Percentiles rank a stretch among this genome's conserved stretches.
phyloP scores from a whole-genome alignment of 2,888 invertebrate genomes.

The Papilio protenor region DNA sequence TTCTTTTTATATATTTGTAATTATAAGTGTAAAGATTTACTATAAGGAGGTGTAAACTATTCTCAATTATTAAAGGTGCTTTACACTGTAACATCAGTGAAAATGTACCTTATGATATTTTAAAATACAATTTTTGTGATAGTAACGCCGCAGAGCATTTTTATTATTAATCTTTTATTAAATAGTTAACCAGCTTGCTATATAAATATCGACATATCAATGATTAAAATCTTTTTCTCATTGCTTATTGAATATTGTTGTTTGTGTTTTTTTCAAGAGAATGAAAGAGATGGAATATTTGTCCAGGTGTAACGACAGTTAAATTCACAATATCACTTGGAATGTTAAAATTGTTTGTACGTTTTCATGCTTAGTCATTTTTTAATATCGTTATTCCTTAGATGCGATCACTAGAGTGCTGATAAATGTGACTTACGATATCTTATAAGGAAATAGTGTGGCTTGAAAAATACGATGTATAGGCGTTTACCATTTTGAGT shows the following conservation, averaged over 20 bases:
- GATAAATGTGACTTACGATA: background rate
- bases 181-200: background rate
- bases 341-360: background rate
- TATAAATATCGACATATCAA: background rate
- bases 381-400: background rate
- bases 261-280: background rate
- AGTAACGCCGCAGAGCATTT: background rate
- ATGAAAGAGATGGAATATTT: background rate
- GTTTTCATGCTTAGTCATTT: background rate
- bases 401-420: background rate
- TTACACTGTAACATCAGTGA: constrained; percentile 7
- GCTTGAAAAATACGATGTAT: no score
- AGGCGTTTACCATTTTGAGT: no score
- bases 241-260: background rate
- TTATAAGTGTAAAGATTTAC: constrained; percentile 29
- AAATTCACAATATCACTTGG: background rate
- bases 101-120: background rate
- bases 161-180: background rate
- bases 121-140: background rate
- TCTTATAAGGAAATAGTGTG: background rate
- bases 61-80: constrained; percentile 31
- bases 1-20: constrained; percentile 20
- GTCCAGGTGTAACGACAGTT: background rate
- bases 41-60: constrained; percentile 31
- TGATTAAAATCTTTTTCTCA: background rate